Base-by-base conservation (phyloP, 1,140 invertebrate species). In the Drosophila orena region DNA sequence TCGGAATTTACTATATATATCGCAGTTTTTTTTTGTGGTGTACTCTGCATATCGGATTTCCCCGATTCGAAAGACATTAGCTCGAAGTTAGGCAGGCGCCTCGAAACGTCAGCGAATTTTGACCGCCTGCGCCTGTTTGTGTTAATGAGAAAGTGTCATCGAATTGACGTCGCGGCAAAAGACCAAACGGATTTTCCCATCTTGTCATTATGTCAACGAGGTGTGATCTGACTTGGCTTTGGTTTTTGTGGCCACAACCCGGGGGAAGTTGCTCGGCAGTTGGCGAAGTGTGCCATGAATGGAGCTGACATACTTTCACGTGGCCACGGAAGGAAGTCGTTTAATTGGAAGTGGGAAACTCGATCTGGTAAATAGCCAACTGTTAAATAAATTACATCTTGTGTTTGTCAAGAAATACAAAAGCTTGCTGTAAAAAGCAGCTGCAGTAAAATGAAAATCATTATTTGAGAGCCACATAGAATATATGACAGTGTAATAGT, bases 121-220 rank as follows among this genome's bases (percentile, higher is more conserved):
- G 37, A 64, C 47, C 43, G 55, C 43, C 20, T 49, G 47, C 62
- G 47, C 59, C 59, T 75, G 43, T 54, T 73, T 57, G 75, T 69
- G 83, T 89, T 86, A 86, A 86, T 86, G 83, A 86, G 83, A 86
- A 86, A 86, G 83, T 86, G 83, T 86, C 83, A 88, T 43, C 80
- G 80, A 79, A 69, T 76, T 84, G 81, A 84, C 80, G 75, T 72
- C 40, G 81, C 78, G 83, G 83, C 75, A 34, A 81, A 86, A 86
- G 68, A 85, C 77, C 77, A 81, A 84, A 79, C 62, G 77, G 70
- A 69, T 81, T 44, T 64, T 59, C 46, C 65, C 81, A 81, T 77
- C 78, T 69, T 85, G 81, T 85, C 77, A 85, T 72, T 66, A 61
- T 81, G 61, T 46, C 54, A 77, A 40, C 53, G 62, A 81, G 79